A percentile compares a stretch with the other conserved stretches of the same genome.
These are phyloP conservation scores for Taphrorychus bicolor DNA, from an alignment of 2,888 invertebrate species.

Conservation along the genomic window DNA sequence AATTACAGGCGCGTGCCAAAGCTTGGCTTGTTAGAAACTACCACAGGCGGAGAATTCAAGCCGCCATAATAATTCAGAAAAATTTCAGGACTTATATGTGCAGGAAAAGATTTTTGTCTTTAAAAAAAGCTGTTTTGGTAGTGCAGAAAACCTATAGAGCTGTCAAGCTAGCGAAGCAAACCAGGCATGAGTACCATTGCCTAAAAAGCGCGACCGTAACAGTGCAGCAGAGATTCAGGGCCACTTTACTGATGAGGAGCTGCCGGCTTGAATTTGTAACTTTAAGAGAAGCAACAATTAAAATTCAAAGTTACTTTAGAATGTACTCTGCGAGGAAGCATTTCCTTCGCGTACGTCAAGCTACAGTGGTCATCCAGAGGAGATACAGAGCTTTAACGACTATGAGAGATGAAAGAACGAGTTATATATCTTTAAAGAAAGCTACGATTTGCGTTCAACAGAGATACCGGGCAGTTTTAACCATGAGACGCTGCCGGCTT, in stretches of 20 bases:
- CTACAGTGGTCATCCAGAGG: constrained; percentile 60
- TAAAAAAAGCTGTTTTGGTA: constrained; percentile 9
- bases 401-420: constrained; percentile 49
- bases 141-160: constrained; percentile 20
- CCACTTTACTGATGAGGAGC: constrained; percentile 40
- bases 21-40: constrained; percentile 47
- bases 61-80: constrained; percentile 50
- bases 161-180: constrained; percentile 53
- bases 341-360: constrained; percentile 58
- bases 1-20: constrained; percentile 46
- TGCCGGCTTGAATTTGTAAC: constrained; percentile 8
- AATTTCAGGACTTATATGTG: constrained; percentile 42
- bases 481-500: constrained; percentile 29
- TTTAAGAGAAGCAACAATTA: constrained; percentile 40
- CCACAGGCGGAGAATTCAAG: constrained; percentile 41
- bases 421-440: constrained; percentile 55
- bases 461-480: background rate
- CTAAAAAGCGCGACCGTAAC: constrained; percentile 40
- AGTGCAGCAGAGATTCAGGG: constrained; percentile 45
- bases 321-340: constrained; percentile 54
- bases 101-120: constrained; percentile 41
- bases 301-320: constrained; percentile 47
- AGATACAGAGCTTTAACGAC: constrained; percentile 47
- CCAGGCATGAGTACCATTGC: too few relatives aligned
- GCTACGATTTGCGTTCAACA: constrained; percentile 62